Percentiles rank a stretch among this genome's conserved stretches.
Evolutionary conservation across 2,797 vertebrate species (phyloP).

Genomic region (Astyanax mexicanus): DNA sequence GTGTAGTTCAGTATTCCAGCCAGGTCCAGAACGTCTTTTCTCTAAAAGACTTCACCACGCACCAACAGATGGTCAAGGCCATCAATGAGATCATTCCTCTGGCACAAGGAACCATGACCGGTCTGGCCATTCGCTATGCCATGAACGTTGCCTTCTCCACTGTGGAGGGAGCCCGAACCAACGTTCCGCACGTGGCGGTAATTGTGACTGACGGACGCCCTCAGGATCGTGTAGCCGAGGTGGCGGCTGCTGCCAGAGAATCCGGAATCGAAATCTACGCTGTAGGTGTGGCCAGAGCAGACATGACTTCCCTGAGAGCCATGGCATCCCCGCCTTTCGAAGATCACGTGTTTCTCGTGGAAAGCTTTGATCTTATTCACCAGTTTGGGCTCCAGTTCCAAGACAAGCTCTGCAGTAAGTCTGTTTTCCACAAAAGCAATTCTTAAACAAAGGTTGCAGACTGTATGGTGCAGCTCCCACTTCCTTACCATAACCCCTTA

Average conservation of each 20-base stretch:
- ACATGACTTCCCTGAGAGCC: constrained; percentile 91
- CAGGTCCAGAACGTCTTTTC: constrained; percentile 95
- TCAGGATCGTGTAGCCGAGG: constrained; percentile 94
- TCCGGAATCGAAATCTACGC: constrained; percentile 94
- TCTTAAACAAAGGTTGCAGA: too few species aligned
- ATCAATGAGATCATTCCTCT: constrained; percentile 91
- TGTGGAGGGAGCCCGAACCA: constrained; percentile 86
- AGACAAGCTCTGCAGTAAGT: constrained; percentile 87
- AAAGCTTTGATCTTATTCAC: constrained; percentile 94
- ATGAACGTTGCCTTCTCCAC: constrained; percentile 90
- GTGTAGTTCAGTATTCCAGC: constrained; percentile 96
- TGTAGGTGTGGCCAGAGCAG: constrained; percentile 93
- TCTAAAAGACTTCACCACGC: constrained; percentile 83
- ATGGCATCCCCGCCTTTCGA: constrained; percentile 94
- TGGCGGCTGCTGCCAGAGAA: constrained; percentile 87
- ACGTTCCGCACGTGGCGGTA: constrained; percentile 88
- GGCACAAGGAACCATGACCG: constrained; percentile 98
- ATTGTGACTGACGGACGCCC: constrained; percentile 95
- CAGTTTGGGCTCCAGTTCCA: constrained; percentile 95
- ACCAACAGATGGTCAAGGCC: constrained; percentile 86
- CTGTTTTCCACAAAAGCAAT: background rate
- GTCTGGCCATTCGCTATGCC: constrained; percentile 93
- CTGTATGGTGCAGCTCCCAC: too few species aligned
- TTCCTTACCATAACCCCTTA: too few species aligned
- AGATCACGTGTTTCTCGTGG: constrained; percentile 95